A percentile compares a stretch with the other conserved stretches of the same genome.
phyloP scores from a whole-genome alignment of 2,113 vertebrate genomes.

The Lycaon pictus region DNA sequence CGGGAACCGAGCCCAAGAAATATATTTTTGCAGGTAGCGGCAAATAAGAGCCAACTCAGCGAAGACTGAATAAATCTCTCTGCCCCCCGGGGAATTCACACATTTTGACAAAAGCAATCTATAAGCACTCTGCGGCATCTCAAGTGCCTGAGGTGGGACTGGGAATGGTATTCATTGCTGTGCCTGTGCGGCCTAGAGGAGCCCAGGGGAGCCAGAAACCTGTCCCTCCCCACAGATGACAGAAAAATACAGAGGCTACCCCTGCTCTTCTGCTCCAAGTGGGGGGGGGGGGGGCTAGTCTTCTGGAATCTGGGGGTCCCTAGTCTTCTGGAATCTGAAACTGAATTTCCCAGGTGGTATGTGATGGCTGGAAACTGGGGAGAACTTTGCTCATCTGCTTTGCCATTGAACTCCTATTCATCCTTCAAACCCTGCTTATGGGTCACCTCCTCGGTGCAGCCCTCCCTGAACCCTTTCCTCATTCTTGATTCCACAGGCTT shows the following conservation, averaged over 20 bases:
- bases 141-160: constrained; percentile 78
- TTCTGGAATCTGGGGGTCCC: not conserved
- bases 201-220: constrained; percentile 23
- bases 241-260: not conserved
- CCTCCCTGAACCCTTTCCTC: not conserved
- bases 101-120: constrained; percentile 86
- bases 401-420: constrained; percentile 46
- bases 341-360: not conserved
- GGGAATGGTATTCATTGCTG: constrained; percentile 70
- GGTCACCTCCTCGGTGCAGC: not conserved
- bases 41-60: constrained; percentile 87
- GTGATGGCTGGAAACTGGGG: not conserved
- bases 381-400: not conserved
- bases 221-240: not conserved
- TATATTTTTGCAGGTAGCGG: constrained; percentile 87
- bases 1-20: constrained; percentile 87
- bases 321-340: not conserved
- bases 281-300: not conserved
- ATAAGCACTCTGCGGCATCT: constrained; percentile 82
- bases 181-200: not conserved
- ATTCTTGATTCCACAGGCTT: not conserved
- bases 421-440: not conserved
- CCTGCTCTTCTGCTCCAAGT: not conserved
- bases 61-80: constrained; percentile 86
- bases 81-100: constrained; percentile 78